Conservation (phyloP, 1,140 invertebrate species). For the Calephelis nemesis region DNA sequence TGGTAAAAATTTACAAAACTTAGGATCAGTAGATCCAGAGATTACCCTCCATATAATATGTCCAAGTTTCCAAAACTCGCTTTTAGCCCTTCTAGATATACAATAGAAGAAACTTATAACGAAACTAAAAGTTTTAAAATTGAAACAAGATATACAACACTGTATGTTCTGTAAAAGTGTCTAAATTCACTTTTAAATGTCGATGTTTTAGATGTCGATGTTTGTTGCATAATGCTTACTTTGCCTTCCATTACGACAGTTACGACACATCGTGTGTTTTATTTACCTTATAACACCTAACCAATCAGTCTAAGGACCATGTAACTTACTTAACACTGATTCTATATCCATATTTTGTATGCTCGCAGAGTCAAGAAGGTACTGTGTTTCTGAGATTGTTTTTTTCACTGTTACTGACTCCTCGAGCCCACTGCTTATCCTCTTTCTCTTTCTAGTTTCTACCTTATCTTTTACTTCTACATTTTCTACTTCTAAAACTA, state of each 20-base stretch:
- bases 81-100: no score
- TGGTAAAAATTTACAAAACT: no score
- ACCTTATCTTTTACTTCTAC: conserved; percentile 50
- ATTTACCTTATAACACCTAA: conserved; percentile 4
- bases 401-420: conserved; percentile 50
- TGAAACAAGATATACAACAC: no score
- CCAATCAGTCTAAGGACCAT: conserved; percentile 50
- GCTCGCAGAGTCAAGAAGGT: conserved; percentile 57
- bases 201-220: no score
- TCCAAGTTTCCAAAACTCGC: no score
- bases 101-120: no score
- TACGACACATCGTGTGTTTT: not conserved
- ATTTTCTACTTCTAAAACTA: conserved; percentile 59
- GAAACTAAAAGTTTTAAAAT: no score
- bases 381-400: conserved; percentile 53
- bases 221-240: no score
- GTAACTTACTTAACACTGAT: conserved; percentile 64
- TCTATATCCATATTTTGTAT: conserved; percentile 75
- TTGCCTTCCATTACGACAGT: not conserved
- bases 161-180: no score
- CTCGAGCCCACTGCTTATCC: conserved; percentile 46
- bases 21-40: no score
- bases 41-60: no score
- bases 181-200: no score
- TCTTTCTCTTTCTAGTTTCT: conserved; percentile 59